Evolutionary conservation across 2,888 invertebrate species (phyloP), one percentile per base, ranked within the genome.

Genomic region (Charanyca ferruginea): DNA sequence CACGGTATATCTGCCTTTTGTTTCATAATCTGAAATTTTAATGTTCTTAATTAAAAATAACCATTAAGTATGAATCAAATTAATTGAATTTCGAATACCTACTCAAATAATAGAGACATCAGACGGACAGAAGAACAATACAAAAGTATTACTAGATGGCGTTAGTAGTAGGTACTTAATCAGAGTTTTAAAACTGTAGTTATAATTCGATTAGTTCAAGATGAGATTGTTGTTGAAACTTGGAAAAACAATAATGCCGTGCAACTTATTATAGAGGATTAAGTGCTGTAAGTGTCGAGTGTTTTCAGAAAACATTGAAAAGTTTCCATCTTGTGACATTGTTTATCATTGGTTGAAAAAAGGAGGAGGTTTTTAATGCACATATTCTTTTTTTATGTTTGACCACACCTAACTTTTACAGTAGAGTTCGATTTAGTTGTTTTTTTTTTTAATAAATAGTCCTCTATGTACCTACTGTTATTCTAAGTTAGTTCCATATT

Each of bases 131-230:
- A 63, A 16, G 35, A 20, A 77, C 44, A 60, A 32, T 38, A 8
- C 42, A 2, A 18, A 55, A 47, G 20, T 59, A 41, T 53, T 32
- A 20, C 11, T n/a, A 3, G 35, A 35, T 5, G 38, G 38, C 16
- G 45, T 59, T 53, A 20, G 45, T 18, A 48, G n/a, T n/a, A n/a
- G n/a, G n/a, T n/a, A 22, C 60, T n/a, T n/a, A 77, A 48, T 49
- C 25, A n/a, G 5, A 54, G 73, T 64, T 72, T 54, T 32, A 44
- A 71, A 71, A 16, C 23, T 16, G 48, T 13, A 64, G 54, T 59
- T 68, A 59, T 54, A 47, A 80, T 58, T 53, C 25, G 28, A 60
- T 79, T 74, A 66, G 41, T 49, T 38, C 45, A 77, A 57, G 42
- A 25, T 45, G 47, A 8, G 22, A 42, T 49, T 38, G 25, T 55